These are phyloP conservation scores for Meles meles DNA, from an alignment of 2,113 vertebrate species.

Conservation along the genomic window DNA sequence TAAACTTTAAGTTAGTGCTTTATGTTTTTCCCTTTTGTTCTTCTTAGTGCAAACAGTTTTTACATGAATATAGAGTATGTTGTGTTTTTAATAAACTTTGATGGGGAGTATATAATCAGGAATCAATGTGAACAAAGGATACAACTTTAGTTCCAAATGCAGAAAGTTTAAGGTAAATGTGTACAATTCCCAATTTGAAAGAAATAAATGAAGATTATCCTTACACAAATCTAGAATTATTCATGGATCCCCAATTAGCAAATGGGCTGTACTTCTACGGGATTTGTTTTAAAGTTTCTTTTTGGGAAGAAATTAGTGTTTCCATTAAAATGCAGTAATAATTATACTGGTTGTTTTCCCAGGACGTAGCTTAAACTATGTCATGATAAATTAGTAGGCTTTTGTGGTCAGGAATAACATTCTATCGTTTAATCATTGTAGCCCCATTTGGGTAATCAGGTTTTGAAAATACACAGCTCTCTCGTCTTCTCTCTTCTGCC, in stretches of 20 bases:
- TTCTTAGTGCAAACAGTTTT: background rate
- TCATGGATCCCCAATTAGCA: background rate
- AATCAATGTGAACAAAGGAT: background rate
- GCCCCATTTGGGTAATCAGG: background rate
- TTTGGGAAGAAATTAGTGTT: background rate
- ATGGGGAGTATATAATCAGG: background rate
- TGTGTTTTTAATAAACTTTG: background rate
- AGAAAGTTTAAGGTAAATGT: background rate
- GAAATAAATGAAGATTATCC: background rate
- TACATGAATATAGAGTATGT: background rate
- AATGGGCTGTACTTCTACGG: background rate
- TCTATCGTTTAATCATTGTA: background rate
- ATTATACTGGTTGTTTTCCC: background rate
- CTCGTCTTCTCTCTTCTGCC: background rate
- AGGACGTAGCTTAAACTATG: background rate
- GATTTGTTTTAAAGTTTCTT: background rate
- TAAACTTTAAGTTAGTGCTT: background rate
- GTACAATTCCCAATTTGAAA: background rate
- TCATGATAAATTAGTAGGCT: background rate
- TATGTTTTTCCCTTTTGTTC: background rate
- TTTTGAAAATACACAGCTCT: background rate
- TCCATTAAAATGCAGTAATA: background rate
- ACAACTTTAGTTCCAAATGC: background rate
- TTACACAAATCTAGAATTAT: background rate
- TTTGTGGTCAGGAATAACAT: background rate